These are phyloP conservation scores for Phrynosoma blainvillii DNA, from an alignment of 2,113 vertebrate species.

Conservation along the genomic window DNA sequence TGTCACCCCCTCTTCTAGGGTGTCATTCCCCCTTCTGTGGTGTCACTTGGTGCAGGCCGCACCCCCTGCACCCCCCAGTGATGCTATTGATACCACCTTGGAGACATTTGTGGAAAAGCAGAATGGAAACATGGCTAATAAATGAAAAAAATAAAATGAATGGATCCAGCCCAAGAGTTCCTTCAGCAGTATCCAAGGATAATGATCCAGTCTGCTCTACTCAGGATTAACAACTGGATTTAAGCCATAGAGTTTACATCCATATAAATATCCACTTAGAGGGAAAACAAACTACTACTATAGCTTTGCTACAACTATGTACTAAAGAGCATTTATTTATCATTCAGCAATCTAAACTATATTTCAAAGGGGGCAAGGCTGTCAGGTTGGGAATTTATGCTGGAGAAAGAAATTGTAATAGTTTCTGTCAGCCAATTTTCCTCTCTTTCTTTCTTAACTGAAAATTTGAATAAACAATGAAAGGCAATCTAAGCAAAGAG, in stretches of 20 bases:
- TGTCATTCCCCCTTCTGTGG: too few species aligned
- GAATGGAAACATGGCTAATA: too few species aligned
- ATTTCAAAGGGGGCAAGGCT: not conserved
- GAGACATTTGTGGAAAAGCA: too few species aligned
- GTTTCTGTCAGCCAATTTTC: not conserved
- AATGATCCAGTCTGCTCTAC: not conserved
- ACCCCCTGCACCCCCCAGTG: too few species aligned
- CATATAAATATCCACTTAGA: not conserved
- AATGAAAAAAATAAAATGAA: too few species aligned
- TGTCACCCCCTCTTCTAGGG: too few species aligned
- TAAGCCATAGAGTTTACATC: not conserved
- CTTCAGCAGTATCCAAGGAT: not conserved
- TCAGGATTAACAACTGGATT: not conserved
- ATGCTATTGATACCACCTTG: too few species aligned
- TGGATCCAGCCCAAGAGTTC: not conserved
- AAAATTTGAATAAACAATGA: constrained; percentile 2
- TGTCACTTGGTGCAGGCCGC: too few species aligned
- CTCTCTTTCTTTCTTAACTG: not conserved
- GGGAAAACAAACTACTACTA: not conserved
- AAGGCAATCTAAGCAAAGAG: not conserved
- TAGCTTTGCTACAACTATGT: not conserved
- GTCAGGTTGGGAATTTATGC: not conserved
- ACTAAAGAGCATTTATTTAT: not conserved
- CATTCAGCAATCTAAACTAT: not conserved
- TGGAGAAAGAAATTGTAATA: not conserved